phyloP scores from a whole-genome alignment of 1,140 invertebrate genomes.

The Orchesella cincta region DNA sequence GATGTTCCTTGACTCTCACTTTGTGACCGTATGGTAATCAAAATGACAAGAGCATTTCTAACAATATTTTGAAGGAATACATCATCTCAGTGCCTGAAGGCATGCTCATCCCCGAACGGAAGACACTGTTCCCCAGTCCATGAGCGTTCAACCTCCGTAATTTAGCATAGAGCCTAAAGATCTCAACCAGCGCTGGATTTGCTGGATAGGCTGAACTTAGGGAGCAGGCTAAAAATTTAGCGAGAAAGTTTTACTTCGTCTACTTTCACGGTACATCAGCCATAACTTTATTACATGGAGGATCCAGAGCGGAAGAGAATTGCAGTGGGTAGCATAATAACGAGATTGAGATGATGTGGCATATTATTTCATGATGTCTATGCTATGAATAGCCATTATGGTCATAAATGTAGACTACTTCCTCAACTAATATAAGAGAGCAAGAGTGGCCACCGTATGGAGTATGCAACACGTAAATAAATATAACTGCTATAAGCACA shows the following conservation, averaged over 20 bases:
- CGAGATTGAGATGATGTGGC: slow-evolving; percentile 4
- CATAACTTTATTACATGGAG: slow-evolving; percentile 15
- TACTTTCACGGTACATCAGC: slow-evolving; percentile 17
- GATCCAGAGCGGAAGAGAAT: slow-evolving; percentile 17
- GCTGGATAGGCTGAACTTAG: not conserved
- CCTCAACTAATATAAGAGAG: not conserved
- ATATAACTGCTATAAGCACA: no score
- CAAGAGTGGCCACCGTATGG: no score
- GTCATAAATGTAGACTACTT: slow-evolving; percentile 4
- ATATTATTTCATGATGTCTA: not conserved
- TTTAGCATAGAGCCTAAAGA: not conserved
- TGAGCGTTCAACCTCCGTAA: not conserved
- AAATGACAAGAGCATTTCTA: slow-evolving; percentile 16
- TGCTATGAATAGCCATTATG: not conserved
- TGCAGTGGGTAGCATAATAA: slow-evolving; percentile 5
- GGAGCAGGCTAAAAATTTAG: slow-evolving; percentile 1
- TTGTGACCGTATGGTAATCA: slow-evolving; percentile 13
- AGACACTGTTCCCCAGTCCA: not conserved
- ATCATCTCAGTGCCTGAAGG: not conserved
- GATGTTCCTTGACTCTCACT: not conserved
- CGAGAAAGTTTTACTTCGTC: not conserved
- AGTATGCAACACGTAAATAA: no score
- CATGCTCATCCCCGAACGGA: not conserved
- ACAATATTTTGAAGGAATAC: not conserved
- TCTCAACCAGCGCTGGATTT: not conserved